These are phyloP conservation scores for Hirtodrosophila histrioides DNA, from an alignment of 2,888 invertebrate species.

Conservation along the genomic window DNA sequence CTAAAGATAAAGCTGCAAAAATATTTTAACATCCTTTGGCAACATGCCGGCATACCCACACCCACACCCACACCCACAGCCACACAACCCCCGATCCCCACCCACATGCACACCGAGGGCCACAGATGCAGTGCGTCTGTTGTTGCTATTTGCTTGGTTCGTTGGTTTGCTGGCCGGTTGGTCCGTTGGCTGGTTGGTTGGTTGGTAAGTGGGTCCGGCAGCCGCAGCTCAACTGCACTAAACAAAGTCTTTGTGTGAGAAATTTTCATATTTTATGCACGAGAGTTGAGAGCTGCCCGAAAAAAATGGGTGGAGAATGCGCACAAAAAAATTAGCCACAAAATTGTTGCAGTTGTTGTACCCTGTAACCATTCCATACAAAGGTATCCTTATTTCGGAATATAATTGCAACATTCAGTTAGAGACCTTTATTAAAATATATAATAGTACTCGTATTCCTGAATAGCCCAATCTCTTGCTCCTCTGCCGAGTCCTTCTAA, in stretches of 20 bases:
- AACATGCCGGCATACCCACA: slow-evolving; percentile 56
- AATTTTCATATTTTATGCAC: slow-evolving; percentile 74
- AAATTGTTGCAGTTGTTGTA: slow-evolving; percentile 40
- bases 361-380: too few relatives aligned
- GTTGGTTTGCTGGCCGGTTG: slow-evolving; percentile 3
- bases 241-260: slow-evolving; percentile 70
- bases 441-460: too few relatives aligned
- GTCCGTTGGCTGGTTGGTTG: slow-evolving; percentile 1
- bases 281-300: slow-evolving; percentile 44
- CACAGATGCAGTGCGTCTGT: slow-evolving; percentile 51
- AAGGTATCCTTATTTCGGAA: too few relatives aligned
- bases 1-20: slow-evolving; percentile 79
- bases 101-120: slow-evolving; percentile 8
- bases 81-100: neutral
- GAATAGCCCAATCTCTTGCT: too few relatives aligned
- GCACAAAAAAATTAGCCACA: slow-evolving; percentile 26
- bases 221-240: slow-evolving; percentile 60
- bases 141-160: slow-evolving; percentile 21
- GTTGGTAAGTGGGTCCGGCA: slow-evolving; percentile 51
- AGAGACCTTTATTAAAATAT: too few relatives aligned
- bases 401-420: too few relatives aligned
- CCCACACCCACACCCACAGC: slow-evolving; percentile 15
- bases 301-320: slow-evolving; percentile 6
- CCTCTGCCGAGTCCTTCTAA: too few relatives aligned
- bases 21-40: slow-evolving; percentile 80